Evolutionary conservation across 2,888 invertebrate genomes (phyloP), one percentile per base, ranked within the genome.

Genomic region (Scaptomyza cyrtandrae): DNA sequence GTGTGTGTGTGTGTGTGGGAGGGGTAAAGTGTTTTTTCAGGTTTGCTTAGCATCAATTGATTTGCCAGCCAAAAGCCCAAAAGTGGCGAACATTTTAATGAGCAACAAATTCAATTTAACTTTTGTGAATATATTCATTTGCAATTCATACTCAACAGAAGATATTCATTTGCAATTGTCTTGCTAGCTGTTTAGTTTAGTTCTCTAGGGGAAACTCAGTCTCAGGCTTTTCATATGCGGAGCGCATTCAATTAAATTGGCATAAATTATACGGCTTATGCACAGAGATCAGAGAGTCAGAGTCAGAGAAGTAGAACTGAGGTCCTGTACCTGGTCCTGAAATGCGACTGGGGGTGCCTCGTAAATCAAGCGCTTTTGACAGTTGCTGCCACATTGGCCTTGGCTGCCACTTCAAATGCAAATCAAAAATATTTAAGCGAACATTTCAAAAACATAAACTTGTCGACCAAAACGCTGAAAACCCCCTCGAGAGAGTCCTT

Each of bases 231-330:
- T 74, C 75, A 63, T 75, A 67, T 73, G 73, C 67, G 64, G 71
- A 1, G 33, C 56, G 68, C 74, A 76, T 79, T 83, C 86, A 85
- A 86, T 90, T 88, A 79, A 82, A 83, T 88, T 87, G 83, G 81
- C 85, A 87, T 88, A 83, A 85, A 90, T 89, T 89, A 88, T 72
- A 77, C 76, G 73, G 68, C 60, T 72, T 59, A 41, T 35, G 68
- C 60, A 50, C 66, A 61, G 66, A 24, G 52, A 71, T 71, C 72
- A 71, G 31, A 71, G 48, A 33, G 59, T 14, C 0, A 2, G 6
- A 5, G 6, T 6, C 7, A 29, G 29, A 7, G 29, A n/a, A 6
- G n/a, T n/a, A 19, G 53, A 14, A 31, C 24, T 39, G 46, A 39
- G 31, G 14, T 56, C 27, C 71, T 75, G 55, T 56, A 45, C 60